Evolutionary conservation across 37 sponge, comb jelly and placozoan genomes (phyloP), one percentile per base, ranked within the genome.

Genomic region (Amphimedon queenslandica): DNA sequence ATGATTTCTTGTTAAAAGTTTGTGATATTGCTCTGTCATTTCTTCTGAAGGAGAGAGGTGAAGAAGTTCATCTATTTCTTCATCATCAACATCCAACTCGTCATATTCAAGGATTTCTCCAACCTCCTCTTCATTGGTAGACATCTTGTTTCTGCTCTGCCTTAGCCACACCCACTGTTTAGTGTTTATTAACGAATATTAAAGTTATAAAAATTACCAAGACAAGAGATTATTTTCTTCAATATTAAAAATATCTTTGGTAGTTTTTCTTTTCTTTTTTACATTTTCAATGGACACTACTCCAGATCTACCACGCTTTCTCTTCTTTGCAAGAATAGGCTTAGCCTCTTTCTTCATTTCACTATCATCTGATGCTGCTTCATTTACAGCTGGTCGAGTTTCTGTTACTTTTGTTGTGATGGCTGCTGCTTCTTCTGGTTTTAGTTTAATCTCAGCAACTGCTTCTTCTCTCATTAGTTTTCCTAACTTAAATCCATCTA

Each of bases 81-180:
- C 0, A 30, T 76, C 56, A 58, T 83, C 66, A 76, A 57, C 72
- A 76, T 83, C 84, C 70, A 71, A 42, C 72, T 76, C 56, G 21
- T 69, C 55, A 8, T 75, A 28, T 27, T 76, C 28, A 71, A 70
- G 13, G 64, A 63, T 53, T 76, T 43, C 55, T 2, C 58, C 21
- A 53, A 24, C 37, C 8, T 72, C 37, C 53, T 47, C 53, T 18
- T 47, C 53, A n/a, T n/a, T n/a, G n/a, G n/a, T n/a, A n/a, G n/a
- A n/a, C n/a, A n/a, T n/a, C n/a, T n/a, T n/a, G n/a, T n/a, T n/a
- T n/a, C n/a, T n/a, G n/a, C n/a, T n/a, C n/a, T n/a, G n/a, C n/a
- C n/a, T n/a, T n/a, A n/a, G n/a, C n/a, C n/a, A n/a, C n/a, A n/a
- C n/a, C n/a, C n/a, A n/a, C n/a, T n/a, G n/a, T n/a, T n/a, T n/a